These are phyloP conservation scores for Scatophagus argus DNA, from an alignment of 2,113 vertebrate genomes.

Conservation along the genomic window DNA sequence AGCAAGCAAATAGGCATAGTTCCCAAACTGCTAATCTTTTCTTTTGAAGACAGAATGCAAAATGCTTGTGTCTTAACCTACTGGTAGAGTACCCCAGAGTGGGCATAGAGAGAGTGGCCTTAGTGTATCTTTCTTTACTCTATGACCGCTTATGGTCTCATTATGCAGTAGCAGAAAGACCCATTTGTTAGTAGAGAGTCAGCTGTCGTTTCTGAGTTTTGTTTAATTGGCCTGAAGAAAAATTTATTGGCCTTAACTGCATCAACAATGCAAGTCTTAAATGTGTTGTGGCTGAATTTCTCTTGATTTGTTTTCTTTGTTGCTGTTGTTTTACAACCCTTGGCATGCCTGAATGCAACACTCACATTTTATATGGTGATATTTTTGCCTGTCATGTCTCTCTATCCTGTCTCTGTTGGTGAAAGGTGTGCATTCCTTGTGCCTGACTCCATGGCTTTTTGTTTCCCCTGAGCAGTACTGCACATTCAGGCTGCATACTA, in stretches of 20 bases:
- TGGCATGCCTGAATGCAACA: background rate
- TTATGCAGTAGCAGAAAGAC: slow-evolving; percentile 7
- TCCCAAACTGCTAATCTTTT: background rate
- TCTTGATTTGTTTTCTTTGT: slow-evolving; percentile 32
- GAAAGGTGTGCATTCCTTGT: slow-evolving; percentile 48
- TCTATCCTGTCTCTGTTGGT: background rate
- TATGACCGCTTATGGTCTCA: too few species aligned
- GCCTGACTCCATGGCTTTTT: slow-evolving; percentile 21
- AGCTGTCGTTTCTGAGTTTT: slow-evolving; percentile 21
- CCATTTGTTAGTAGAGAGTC: background rate
- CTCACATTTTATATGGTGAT: background rate
- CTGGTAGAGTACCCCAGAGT: too few species aligned
- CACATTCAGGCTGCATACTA: background rate
- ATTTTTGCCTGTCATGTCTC: background rate
- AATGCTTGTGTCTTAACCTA: background rate
- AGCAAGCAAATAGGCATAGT: background rate
- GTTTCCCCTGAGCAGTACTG: background rate
- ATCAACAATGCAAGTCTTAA: slow-evolving; percentile 8
- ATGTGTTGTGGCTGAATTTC: slow-evolving; percentile 8
- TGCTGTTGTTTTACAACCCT: slow-evolving; percentile 24
- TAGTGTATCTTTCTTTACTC: too few species aligned
- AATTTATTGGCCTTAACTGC: background rate
- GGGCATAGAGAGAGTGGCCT: too few species aligned
- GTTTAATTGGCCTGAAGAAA: slow-evolving; percentile 2
- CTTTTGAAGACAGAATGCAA: background rate